A percentile compares a stretch with the other conserved stretches of the same genome.
Conservation (phyloP, 2,797 vertebrate species). For the Cryptoblepharus egeriae region DNA sequence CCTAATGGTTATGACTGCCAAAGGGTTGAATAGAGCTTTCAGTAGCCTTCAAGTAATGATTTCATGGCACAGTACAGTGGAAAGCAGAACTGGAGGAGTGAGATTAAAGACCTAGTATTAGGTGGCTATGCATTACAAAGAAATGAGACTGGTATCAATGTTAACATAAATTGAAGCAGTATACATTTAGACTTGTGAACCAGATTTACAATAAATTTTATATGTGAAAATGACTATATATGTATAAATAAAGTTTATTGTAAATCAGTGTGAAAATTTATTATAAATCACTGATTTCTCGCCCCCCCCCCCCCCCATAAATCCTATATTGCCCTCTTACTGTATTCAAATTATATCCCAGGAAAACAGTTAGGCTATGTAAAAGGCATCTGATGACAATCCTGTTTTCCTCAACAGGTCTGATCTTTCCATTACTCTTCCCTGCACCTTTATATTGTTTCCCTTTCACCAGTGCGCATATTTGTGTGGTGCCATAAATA, state of each 20-base stretch:
- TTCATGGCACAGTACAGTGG: background rate
- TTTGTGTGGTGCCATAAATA: too few relatives aligned
- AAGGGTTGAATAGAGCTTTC: background rate
- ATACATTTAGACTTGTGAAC: slow-evolving; percentile 9
- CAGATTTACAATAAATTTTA: slow-evolving; percentile 16
- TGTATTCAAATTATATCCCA: background rate
- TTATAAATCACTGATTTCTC: too few relatives aligned
- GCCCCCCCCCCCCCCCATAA: too few relatives aligned
- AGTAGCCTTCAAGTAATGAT: background rate
- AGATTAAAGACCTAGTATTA: background rate
- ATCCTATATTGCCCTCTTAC: background rate
- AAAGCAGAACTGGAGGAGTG: background rate
- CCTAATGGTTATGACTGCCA: background rate
- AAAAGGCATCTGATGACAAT: too few relatives aligned
- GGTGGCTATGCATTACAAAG: background rate
- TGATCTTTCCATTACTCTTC: too few relatives aligned
- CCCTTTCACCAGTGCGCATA: too few relatives aligned
- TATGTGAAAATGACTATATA: too few relatives aligned
- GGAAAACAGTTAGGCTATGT: too few relatives aligned
- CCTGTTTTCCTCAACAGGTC: too few relatives aligned
- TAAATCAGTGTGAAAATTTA: too few relatives aligned
- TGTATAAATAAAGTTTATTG: too few relatives aligned
- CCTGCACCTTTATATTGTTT: too few relatives aligned
- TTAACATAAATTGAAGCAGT: background rate
- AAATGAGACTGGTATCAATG: background rate